Evolutionary conservation across 2,888 invertebrate genomes (phyloP).

Genomic region (Drosophila barbarae): DNA sequence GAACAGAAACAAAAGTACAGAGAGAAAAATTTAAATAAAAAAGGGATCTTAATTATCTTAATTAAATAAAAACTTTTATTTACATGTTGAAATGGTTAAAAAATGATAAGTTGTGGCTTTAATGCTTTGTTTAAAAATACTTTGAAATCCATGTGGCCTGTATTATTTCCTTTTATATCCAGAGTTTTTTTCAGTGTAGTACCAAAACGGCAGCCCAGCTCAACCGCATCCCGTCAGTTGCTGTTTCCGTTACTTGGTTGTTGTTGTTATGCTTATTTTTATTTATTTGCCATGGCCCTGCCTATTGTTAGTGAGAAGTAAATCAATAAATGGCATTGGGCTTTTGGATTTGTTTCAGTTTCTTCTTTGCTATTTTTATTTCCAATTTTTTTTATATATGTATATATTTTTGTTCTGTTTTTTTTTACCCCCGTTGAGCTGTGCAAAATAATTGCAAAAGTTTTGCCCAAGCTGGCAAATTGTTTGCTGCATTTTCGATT

Average conservation of each 20-base stretch:
- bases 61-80: not conserved
- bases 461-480: conserved; percentile 66
- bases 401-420: conserved; percentile 3
- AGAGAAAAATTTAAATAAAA: not conserved
- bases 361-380: conserved; percentile 17
- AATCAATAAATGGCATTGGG: conserved; percentile 68
- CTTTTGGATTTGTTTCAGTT: conserved; percentile 52
- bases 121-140: not conserved
- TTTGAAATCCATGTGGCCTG: not conserved
- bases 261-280: conserved; percentile 69
- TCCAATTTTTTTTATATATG: conserved; percentile 4
- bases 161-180: no score
- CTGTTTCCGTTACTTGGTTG: conserved; percentile 68
- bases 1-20: conserved; percentile 20
- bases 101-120: no score
- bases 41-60: no score
- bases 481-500: conserved; percentile 74
- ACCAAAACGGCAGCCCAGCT: conserved; percentile 49
- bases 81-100: rapidly evolving
- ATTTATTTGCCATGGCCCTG: conserved; percentile 52
- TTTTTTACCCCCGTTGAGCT: conserved; percentile 30
- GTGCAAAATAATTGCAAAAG: conserved; percentile 68
- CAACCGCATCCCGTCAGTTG: conserved; percentile 68
- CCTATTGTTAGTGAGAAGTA: conserved; percentile 64
- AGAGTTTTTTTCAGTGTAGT: not conserved